Conservation (phyloP, 2,113 vertebrate species). For the Cochlearius cochlearius region DNA sequence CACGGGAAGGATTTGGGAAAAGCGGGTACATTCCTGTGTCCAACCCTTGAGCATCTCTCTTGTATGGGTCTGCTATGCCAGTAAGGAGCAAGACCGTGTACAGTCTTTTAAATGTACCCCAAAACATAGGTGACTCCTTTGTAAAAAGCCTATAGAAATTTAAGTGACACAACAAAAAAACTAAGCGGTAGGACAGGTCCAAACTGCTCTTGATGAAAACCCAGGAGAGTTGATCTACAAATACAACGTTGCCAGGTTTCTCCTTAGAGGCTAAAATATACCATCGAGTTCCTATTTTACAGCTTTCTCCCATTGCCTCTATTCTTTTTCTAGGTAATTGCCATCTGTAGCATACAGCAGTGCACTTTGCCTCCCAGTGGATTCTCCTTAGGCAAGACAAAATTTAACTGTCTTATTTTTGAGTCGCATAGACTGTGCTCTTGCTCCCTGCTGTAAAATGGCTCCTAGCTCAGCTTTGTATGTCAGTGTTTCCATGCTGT, state of each 20-base stretch:
- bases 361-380: background rate
- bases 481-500: background rate
- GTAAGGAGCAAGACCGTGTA: rapidly evolving
- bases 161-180: background rate
- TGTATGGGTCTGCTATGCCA: background rate
- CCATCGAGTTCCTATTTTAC: background rate
- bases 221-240: background rate
- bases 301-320: background rate
- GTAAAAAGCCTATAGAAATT: background rate
- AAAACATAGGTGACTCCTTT: background rate
- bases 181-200: background rate
- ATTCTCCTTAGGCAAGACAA: background rate
- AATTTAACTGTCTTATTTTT: background rate
- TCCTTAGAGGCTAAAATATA: background rate
- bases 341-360: background rate
- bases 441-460: background rate
- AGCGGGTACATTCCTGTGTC: background rate
- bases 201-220: background rate
- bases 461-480: background rate
- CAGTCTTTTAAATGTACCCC: background rate
- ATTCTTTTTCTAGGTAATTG: background rate
- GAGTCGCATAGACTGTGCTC: background rate
- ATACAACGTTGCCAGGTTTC: background rate
- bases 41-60: background rate
- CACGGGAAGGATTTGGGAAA: background rate